These are phyloP conservation scores for Acyrthosiphon pisum DNA, from an alignment of 1,140 invertebrate genomes.

Conservation along the genomic window DNA sequence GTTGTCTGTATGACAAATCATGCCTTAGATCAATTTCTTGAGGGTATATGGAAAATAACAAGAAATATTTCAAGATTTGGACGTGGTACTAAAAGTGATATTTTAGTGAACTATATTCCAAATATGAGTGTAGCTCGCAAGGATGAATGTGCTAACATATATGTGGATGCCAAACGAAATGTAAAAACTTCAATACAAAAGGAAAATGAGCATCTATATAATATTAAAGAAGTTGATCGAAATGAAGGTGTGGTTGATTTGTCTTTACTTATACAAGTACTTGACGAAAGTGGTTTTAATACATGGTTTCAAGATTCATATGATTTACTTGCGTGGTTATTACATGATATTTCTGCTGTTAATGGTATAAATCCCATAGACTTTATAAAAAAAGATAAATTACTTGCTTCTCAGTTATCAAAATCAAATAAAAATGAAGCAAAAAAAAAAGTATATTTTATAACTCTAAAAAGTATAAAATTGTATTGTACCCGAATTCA, in stretches of 20 bases:
- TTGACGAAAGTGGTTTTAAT: background rate
- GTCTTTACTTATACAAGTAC: background rate
- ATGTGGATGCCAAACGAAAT: constrained; percentile 4
- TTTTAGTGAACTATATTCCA: constrained; percentile 33
- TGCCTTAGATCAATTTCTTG: constrained; percentile 86
- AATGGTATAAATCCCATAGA: constrained; percentile 33
- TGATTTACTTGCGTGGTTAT: constrained; percentile 42
- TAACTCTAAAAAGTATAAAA: constrained; percentile 32
- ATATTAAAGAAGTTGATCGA: constrained; percentile 16
- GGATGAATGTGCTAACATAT: background rate
- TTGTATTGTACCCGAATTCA: background rate
- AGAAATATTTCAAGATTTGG: constrained; percentile 51
- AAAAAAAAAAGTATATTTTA: background rate
- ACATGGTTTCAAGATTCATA: constrained; percentile 42
- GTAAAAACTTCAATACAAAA: background rate
- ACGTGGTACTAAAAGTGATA: constrained; percentile 39
- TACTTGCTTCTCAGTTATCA: background rate
- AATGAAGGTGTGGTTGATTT: constrained; percentile 39
- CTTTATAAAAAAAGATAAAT: constrained; percentile 32
- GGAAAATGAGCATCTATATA: background rate
- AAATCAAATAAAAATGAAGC: background rate
- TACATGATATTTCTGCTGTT: background rate
- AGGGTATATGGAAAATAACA: constrained; percentile 64
- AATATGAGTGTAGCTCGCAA: background rate
- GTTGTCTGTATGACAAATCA: constrained; percentile 87